A percentile compares a stretch with the other conserved stretches of the same genome.
These are phyloP conservation scores for Haliclona indistincta DNA, from an alignment of 37 sponge, comb jelly and placozoan species.

Conservation along the genomic window DNA sequence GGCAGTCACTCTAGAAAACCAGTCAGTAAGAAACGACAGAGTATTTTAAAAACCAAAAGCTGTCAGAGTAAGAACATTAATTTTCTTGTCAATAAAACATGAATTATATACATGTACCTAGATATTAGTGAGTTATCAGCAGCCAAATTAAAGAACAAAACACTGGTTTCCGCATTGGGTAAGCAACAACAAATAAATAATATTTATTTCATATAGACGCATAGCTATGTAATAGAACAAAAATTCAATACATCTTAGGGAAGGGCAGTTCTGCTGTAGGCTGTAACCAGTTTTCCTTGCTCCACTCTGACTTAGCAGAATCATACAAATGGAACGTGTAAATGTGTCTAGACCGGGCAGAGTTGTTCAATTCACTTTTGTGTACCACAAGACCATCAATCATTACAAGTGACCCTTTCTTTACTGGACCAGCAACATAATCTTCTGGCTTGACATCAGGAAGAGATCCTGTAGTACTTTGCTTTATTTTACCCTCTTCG, in stretches of 20 bases:
- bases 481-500: slow-evolving; percentile 41
- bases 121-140: no score
- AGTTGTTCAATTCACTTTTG: slow-evolving; percentile 78
- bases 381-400: slow-evolving; percentile 94
- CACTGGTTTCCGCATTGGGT: no score
- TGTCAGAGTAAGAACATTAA: no score
- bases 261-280: slow-evolving; percentile 76
- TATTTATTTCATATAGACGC: no score
- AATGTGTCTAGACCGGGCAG: slow-evolving; percentile 80
- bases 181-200: no score
- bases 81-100: no score
- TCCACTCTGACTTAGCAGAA: slow-evolving; percentile 76
- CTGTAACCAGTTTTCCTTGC: slow-evolving; percentile 92
- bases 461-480: no score
- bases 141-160: no score
- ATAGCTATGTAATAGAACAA: slow-evolving; percentile 2
- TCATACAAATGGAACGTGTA: slow-evolving; percentile 98
- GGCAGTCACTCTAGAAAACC: no score
- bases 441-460: slow-evolving; percentile 43
- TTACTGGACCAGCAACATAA: slow-evolving; percentile 69
- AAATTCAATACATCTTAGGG: slow-evolving; percentile 58
- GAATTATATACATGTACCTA: no score
- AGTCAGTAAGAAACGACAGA: no score
- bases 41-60: no score
- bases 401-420: slow-evolving; percentile 85